Evolutionary conservation across 2,888 invertebrate species (phyloP).

Genomic region (Boloria selene): DNA sequence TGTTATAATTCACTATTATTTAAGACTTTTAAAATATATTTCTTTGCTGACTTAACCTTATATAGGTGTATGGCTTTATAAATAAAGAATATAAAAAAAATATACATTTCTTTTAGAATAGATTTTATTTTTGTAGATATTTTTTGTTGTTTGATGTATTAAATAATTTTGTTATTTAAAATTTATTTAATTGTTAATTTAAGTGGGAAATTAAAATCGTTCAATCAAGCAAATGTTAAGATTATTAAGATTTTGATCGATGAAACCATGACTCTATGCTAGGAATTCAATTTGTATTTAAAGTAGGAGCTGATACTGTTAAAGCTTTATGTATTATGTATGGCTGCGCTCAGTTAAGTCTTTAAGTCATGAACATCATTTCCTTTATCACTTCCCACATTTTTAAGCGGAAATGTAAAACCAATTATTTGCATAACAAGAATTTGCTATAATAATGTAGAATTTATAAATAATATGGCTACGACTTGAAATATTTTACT

Average conservation of each 20-base stretch:
- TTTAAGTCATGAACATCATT: constrained; percentile 39
- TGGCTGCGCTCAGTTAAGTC: constrained; percentile 36
- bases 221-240: not conserved
- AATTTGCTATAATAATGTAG: not conserved
- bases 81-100: too few species aligned
- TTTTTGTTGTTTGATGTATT: not conserved
- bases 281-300: constrained; percentile 39
- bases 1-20: not conserved
- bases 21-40: too few species aligned
- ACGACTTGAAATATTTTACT: too few species aligned
- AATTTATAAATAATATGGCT: not conserved
- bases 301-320: constrained; percentile 37
- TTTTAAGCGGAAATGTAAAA: constrained; percentile 30
- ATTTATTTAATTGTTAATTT: too few species aligned
- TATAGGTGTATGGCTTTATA: too few species aligned
- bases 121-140: not conserved
- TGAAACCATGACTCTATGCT: constrained; percentile 31
- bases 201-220: not conserved
- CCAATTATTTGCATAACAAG: constrained; percentile 4
- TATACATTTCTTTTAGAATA: not conserved
- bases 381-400: constrained; percentile 38
- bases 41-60: too few species aligned
- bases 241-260: constrained; percentile 25
- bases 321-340: constrained; percentile 40
- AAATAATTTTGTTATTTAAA: too few species aligned